Percentiles rank a stretch among this genome's conserved stretches.
These are phyloP conservation scores for Coelopa frigida DNA, from an alignment of 1,140 invertebrate genomes.

Conservation along the genomic window DNA sequence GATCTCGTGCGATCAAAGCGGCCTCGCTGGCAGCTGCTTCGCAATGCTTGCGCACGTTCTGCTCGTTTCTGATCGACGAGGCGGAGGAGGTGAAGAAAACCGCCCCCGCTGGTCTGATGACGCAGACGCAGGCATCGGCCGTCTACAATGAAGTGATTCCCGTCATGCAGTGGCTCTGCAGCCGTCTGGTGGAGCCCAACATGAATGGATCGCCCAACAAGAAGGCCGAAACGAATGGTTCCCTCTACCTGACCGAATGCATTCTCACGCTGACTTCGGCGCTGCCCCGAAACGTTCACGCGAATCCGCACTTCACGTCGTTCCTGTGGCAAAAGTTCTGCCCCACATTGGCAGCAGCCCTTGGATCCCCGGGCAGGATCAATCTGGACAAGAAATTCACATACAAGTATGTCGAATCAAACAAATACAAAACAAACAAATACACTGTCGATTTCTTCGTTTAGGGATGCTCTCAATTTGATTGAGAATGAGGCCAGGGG, in stretches of 20 bases:
- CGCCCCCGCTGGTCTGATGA: conserved; percentile 41
- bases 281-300: conserved; percentile 70
- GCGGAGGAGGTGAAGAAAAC: conserved; percentile 44
- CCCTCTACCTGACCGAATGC: conserved; percentile 77
- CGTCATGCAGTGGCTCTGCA: conserved; percentile 82
- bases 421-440: too few species aligned
- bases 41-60: conserved; percentile 73
- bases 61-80: conserved; percentile 57
- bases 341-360: conserved; percentile 75
- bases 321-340: conserved; percentile 89
- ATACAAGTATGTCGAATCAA: conserved; percentile 31
- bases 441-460: background rate
- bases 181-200: conserved; percentile 67
- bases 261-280: conserved; percentile 76
- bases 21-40: conserved; percentile 76
- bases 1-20: conserved; percentile 68
- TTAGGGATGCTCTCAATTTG: conserved; percentile 41
- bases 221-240: conserved; percentile 56
- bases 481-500: conserved; percentile 43
- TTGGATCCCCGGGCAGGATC: conserved; percentile 63
- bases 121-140: conserved; percentile 58
- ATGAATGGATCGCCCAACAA: conserved; percentile 46
- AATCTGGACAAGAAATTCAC: conserved; percentile 45
- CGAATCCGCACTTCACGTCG: conserved; percentile 74
- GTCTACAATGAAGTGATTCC: conserved; percentile 85